A percentile compares a stretch with the other conserved stretches of the same genome.
Evolutionary conservation across 2,113 vertebrate genomes (phyloP).

Genomic region (Charina bottae): DNA sequence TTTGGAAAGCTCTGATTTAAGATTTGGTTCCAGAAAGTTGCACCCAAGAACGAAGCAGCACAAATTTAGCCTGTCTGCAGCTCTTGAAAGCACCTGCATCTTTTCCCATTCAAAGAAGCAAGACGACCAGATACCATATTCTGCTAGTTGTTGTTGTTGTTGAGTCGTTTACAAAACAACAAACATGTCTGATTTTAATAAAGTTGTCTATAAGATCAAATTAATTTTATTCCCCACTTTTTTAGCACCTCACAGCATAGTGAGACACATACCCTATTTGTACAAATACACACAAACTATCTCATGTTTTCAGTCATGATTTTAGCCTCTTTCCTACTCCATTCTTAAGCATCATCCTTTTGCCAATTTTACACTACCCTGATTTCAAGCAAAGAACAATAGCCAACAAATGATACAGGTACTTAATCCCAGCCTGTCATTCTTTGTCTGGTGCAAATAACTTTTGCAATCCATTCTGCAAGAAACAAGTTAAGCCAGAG

Average conservation of each 20-base stretch:
- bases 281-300: not conserved
- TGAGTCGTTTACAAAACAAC: no score
- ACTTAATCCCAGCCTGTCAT: no score
- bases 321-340: no score
- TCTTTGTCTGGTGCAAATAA: no score
- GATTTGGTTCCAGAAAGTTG: not conserved
- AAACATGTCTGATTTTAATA: not conserved
- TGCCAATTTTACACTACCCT: no score
- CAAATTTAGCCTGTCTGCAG: not conserved
- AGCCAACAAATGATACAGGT: no score
- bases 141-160: no score
- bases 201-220: not conserved
- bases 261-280: not conserved
- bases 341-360: no score
- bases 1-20: no score
- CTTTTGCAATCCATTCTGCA: no score
- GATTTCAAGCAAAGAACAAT: no score
- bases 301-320: not conserved
- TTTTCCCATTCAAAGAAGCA: not conserved
- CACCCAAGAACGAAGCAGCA: not conserved
- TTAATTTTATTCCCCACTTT: not conserved
- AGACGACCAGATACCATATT: not conserved
- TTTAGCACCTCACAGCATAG: not conserved
- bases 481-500: no score
- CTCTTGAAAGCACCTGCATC: not conserved